Evolutionary conservation across 2,888 invertebrate genomes (phyloP), one percentile per base, ranked within the genome.

Genomic region (Melanargia galathea): DNA sequence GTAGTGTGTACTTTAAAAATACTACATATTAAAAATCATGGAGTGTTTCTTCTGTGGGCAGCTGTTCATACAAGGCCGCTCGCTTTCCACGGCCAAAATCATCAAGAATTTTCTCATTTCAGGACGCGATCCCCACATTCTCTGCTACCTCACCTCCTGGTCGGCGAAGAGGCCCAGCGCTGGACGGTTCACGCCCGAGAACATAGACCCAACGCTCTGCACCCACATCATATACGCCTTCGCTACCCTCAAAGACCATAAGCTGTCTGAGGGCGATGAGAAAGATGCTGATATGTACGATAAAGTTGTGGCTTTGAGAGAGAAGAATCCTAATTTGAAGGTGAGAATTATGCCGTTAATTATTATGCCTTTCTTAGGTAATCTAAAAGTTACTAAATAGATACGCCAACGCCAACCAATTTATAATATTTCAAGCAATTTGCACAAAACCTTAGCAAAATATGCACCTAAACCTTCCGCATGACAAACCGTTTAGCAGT

Each of bases 91-190:
- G 35, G 10, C 2, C 8, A 3, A 3, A 8, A 13, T 38, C 1
- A 30, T 30, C 8, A 30, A 30, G 30, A 6, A 30, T 43, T 16
- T 18, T 43, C 16, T 52, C 20, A 5, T 81, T 81, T 1, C 85
- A 97, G 97, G 93, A 71, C 95, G 97, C 46, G 95, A 95, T 55
- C 95, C 97, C 0, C 96, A 97, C 89, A 95, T 97, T 2, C 95
- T 98, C 76, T 99, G 99, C 86, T 99, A 99, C 85, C 93, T 98
- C 82, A 98, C 99, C 1, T 98, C 97, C 75, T 99, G 99, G 98
- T 97, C 98, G 0, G 95, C 96, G 66, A 98, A 98, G 83, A 93
- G 98, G 60, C 96, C 96, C 0, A 97, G 97, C 60, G 93, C 94
- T 3, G 98, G 97, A 11, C 96, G 96, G 79, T 99, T 97, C 87